Conservation (phyloP, 2,113 vertebrate species). For the Tinamus guttatus region DNA sequence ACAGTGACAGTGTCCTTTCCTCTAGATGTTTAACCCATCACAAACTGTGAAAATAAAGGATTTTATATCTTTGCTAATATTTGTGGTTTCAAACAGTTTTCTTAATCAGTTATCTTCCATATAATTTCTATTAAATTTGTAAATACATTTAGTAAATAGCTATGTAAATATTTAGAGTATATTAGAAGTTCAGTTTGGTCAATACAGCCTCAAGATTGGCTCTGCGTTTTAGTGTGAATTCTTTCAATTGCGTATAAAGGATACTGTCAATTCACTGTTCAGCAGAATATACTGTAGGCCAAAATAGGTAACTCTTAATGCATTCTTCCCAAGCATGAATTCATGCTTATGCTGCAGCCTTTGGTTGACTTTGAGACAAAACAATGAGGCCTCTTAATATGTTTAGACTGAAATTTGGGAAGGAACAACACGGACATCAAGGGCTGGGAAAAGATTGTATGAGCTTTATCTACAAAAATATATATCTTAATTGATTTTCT, state of each 20-base stretch:
- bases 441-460: slow-evolving; percentile 76
- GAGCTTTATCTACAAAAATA: slow-evolving; percentile 78
- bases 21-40: slow-evolving; percentile 72
- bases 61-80: slow-evolving; percentile 80
- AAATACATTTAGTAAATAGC: slow-evolving; percentile 75
- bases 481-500: slow-evolving; percentile 67
- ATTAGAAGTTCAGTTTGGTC: slow-evolving; percentile 49
- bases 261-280: slow-evolving; percentile 79
- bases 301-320: slow-evolving; percentile 41
- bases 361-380: slow-evolving; percentile 52
- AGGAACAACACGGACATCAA: slow-evolving; percentile 73
- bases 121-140: slow-evolving; percentile 77
- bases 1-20: slow-evolving; percentile 75
- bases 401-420: slow-evolving; percentile 39
- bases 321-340: slow-evolving; percentile 55
- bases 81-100: slow-evolving; percentile 73
- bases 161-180: slow-evolving; percentile 78
- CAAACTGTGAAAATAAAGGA: slow-evolving; percentile 82
- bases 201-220: slow-evolving; percentile 58
- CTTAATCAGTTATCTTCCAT: slow-evolving; percentile 68
- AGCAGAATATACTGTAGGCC: slow-evolving; percentile 75
- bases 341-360: slow-evolving; percentile 60
- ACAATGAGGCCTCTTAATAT: slow-evolving; percentile 35
- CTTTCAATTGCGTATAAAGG: slow-evolving; percentile 66
- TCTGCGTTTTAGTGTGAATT: slow-evolving; percentile 47